Evolutionary conservation across 2,888 invertebrate species (phyloP).

Genomic region (Lamproptera curius): DNA sequence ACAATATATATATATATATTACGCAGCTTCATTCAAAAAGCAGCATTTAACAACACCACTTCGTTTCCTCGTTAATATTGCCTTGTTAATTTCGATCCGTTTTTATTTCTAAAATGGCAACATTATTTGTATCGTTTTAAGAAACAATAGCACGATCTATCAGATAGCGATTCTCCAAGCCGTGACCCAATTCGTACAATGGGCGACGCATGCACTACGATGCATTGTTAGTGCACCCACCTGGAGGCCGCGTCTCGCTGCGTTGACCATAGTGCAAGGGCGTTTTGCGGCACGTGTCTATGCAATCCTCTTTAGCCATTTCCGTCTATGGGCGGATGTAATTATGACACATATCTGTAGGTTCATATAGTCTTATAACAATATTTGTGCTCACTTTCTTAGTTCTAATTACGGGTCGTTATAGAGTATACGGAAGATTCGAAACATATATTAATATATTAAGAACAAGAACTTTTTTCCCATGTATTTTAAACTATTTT

Average conservation of each 20-base stretch:
- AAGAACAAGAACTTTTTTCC: no score
- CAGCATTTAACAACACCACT: no score
- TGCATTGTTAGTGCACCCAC: conserved; percentile 34
- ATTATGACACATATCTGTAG: neutral
- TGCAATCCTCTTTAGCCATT: conserved; percentile 7
- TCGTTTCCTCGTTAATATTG: no score
- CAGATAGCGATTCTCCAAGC: conserved; percentile 22
- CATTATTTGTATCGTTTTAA: no score
- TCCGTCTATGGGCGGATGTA: conserved; percentile 8
- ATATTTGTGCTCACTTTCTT: neutral
- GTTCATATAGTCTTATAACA: neutral
- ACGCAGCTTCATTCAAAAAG: no score
- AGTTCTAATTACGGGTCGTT: no score
- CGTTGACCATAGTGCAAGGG: conserved; percentile 37
- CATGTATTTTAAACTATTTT: no score
- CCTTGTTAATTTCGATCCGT: no score
- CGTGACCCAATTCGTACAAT: conserved; percentile 31
- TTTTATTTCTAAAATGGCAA: no score
- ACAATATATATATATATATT: no score
- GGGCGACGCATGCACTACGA: conserved; percentile 24
- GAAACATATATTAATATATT: no score
- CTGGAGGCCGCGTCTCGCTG: conserved; percentile 35
- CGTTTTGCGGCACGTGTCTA: conserved; percentile 27
- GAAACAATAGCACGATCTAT: conserved; percentile 15
- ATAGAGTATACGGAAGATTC: no score